Percentiles rank a stretch among this genome's conserved stretches.
phyloP scores from a whole-genome alignment of 2,113 vertebrate species.

The Pedionomus torquatus region DNA sequence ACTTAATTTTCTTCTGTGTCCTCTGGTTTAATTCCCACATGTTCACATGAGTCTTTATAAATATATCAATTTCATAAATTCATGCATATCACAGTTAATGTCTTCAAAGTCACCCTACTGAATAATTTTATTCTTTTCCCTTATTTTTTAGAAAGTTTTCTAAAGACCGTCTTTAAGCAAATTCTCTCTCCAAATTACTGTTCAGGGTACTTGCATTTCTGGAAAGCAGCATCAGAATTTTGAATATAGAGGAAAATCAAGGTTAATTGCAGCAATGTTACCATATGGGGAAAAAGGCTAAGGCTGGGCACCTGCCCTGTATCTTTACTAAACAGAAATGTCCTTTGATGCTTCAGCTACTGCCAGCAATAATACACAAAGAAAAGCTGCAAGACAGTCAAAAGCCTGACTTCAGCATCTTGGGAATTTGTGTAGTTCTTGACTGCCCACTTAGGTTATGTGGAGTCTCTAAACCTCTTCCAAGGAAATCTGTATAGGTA shows the following conservation, averaged over 20 bases:
- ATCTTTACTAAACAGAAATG: neutral
- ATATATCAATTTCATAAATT: neutral
- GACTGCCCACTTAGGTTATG: neutral
- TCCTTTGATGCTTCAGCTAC: neutral
- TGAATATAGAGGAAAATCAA: neutral
- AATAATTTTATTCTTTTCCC: neutral
- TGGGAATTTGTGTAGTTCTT: neutral
- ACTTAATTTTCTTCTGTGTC: neutral
- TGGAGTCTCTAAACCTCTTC: neutral
- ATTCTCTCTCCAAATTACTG: neutral
- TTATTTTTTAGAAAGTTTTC: neutral
- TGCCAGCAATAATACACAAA: neutral
- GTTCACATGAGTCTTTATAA: neutral
- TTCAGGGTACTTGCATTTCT: neutral
- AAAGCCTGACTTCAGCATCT: neutral
- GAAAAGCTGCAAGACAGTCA: neutral
- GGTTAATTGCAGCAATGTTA: neutral
- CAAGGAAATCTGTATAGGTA: neutral
- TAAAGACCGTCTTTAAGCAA: neutral
- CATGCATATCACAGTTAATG: neutral
- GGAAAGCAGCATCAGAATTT: neutral
- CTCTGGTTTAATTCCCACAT: neutral
- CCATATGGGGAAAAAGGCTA: neutral
- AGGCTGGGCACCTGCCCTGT: neutral
- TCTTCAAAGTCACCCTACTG: neutral